Evolutionary conservation across 64 coral and sea anemone species (phyloP).

Genomic region (Dendronephthya gigantea): DNA sequence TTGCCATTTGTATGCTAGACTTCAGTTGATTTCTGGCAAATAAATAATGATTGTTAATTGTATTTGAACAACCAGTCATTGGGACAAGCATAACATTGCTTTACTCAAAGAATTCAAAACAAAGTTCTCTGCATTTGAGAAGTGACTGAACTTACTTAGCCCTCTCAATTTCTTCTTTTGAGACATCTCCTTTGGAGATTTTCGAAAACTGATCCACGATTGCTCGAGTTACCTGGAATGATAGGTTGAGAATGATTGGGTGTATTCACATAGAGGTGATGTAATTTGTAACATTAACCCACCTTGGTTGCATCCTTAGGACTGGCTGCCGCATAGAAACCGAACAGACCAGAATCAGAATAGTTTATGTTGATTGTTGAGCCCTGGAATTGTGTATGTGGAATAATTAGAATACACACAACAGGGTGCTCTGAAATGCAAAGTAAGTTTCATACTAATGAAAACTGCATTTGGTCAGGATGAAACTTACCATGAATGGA

Average conservation of each 20-base stretch:
- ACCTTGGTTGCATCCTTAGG: not conserved
- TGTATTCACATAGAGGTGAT: no score
- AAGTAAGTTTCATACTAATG: no score
- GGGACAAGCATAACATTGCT: not conserved
- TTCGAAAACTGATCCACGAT: not conserved
- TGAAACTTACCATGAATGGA: not conserved
- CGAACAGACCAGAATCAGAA: conserved; percentile 6
- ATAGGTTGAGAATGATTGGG: no score
- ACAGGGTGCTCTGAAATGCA: not conserved
- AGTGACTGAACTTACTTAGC: no score
- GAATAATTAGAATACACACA: not conserved
- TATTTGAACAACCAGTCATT: no score
- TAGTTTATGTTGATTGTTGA: not conserved
- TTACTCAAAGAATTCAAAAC: no score
- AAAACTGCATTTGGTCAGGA: no score
- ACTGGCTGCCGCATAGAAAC: not conserved
- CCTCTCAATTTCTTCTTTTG: not conserved
- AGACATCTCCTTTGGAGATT: not conserved
- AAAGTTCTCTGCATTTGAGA: no score
- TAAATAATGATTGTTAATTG: no score
- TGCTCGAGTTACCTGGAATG: not conserved
- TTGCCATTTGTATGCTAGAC: not conserved
- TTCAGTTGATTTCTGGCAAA: conserved; percentile 7
- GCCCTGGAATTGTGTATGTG: not conserved
- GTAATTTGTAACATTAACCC: not conserved